Evolutionary conservation across 2,113 vertebrate genomes (phyloP).

Genomic region (Papio anubis): DNA sequence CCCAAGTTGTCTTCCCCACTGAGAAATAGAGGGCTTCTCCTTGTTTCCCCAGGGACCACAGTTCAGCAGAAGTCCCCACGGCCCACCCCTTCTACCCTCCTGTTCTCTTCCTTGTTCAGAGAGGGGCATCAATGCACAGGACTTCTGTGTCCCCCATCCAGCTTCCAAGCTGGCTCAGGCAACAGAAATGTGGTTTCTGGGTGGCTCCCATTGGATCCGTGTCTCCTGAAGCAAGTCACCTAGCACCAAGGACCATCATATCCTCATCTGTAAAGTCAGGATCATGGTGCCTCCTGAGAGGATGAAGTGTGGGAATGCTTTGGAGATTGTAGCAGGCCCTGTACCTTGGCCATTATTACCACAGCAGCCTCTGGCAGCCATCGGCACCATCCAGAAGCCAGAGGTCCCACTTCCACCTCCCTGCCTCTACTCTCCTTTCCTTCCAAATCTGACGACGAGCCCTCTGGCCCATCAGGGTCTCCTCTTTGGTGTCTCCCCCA

Average conservation of each 20-base stretch:
- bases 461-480: not conserved
- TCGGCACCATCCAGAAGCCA: not conserved
- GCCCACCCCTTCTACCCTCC: fast-evolving
- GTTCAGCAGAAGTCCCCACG: not conserved
- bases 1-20: not conserved
- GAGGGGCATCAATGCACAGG: fast-evolving
- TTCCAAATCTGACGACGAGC: too few species aligned
- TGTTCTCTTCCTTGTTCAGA: not conserved
- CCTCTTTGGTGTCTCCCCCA: not conserved
- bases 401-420: not conserved
- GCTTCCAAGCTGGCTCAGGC: not conserved
- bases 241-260: not conserved
- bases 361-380: fast-evolving
- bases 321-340: not conserved
- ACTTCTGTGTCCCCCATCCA: not conserved
- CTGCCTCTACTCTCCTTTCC: not conserved
- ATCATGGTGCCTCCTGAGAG: not conserved
- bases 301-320: not conserved
- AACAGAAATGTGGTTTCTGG: not conserved
- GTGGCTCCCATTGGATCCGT: too few species aligned
- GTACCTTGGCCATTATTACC: fast-evolving
- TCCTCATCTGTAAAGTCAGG: not conserved
- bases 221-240: not conserved
- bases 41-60: not conserved
- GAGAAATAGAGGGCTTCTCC: not conserved